Conservation (phyloP, 2,888 invertebrate species). For the Conistra vaccinii region DNA sequence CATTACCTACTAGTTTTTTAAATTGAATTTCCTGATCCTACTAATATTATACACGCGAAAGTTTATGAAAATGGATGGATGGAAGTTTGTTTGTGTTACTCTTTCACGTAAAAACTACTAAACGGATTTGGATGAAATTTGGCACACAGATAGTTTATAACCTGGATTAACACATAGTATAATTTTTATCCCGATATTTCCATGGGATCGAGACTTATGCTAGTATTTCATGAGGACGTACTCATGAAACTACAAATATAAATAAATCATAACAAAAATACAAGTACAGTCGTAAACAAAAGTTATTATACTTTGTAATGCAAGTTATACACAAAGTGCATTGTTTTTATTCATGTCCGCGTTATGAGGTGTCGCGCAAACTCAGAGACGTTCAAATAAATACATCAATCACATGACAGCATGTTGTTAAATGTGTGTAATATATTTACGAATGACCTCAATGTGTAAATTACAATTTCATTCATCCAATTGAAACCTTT, state of each 20-base stretch:
- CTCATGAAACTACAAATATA: slow-evolving; percentile 15
- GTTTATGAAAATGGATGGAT: too few species aligned
- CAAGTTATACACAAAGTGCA: slow-evolving; percentile 67
- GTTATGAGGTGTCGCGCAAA: slow-evolving; percentile 72
- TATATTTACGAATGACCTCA: slow-evolving; percentile 36
- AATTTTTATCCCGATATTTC: too few species aligned
- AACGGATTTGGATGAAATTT: too few species aligned
- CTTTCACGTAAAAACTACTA: too few species aligned
- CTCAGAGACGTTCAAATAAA: slow-evolving; percentile 66
- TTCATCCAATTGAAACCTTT: slow-evolving; percentile 20
- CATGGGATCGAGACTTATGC: too few species aligned
- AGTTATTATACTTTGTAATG: slow-evolving; percentile 79
- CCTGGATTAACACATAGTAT: too few species aligned
- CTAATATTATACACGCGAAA: too few species aligned
- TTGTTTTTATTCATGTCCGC: slow-evolving; percentile 78
- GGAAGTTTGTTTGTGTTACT: too few species aligned
- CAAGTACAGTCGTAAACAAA: slow-evolving; percentile 38
- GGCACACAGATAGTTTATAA: too few species aligned
- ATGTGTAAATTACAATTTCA: slow-evolving; percentile 32
- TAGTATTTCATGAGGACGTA: not conserved
- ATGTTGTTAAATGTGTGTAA: slow-evolving; percentile 15
- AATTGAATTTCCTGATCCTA: not conserved
- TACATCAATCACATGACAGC: slow-evolving; percentile 59
- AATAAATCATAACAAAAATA: slow-evolving; percentile 39
- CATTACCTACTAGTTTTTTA: not conserved